phyloP scores from a whole-genome alignment of 2,797 vertebrate genomes.

The Eurystomus glaucurus region DNA sequence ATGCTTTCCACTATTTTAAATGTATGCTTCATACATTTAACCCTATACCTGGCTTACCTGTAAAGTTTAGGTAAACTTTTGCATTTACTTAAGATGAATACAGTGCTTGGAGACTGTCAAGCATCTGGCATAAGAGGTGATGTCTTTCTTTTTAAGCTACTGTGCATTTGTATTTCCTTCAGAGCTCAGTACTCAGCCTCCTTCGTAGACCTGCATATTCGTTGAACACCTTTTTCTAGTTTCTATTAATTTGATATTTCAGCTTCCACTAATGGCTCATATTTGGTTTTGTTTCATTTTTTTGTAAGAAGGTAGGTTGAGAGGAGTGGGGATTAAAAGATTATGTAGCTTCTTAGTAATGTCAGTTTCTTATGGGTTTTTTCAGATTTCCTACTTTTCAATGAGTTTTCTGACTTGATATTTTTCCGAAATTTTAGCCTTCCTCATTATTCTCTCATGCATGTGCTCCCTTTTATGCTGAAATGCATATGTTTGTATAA shows the following conservation, averaged over 20 bases:
- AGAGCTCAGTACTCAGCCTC: background rate
- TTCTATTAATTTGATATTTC: background rate
- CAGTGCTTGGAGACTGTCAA: background rate
- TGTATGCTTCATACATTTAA: background rate
- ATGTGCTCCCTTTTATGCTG: background rate
- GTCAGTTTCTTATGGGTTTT: background rate
- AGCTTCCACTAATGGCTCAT: background rate
- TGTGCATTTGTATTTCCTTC: background rate
- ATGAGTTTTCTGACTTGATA: background rate
- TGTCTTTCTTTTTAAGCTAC: background rate
- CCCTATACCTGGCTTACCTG: background rate
- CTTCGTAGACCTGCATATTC: background rate
- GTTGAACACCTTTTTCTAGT: background rate
- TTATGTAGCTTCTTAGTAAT: background rate
- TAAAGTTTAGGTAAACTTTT: background rate
- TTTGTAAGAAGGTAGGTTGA: background rate
- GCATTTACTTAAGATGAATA: background rate
- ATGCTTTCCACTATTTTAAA: background rate
- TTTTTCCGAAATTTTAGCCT: background rate
- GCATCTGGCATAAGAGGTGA: background rate
- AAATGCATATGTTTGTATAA: background rate
- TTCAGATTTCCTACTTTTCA: background rate
- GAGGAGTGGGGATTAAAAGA: background rate
- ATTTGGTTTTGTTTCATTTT: background rate
- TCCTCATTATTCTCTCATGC: background rate